These are phyloP conservation scores for Drosophila cognata DNA, from an alignment of 2,888 invertebrate genomes.

Conservation along the genomic window DNA sequence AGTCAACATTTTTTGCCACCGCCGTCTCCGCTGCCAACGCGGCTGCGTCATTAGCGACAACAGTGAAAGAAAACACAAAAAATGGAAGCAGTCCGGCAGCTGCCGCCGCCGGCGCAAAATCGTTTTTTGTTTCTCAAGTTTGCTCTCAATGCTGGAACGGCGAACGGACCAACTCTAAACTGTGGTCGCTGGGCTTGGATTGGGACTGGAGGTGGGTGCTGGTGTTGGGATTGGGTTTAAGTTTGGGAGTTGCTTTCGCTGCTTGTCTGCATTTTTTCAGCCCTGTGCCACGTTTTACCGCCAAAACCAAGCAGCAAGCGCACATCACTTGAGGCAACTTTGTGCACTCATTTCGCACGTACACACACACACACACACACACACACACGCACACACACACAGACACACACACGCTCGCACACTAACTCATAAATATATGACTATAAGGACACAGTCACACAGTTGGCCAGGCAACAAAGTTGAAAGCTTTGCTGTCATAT, in stretches of 20 bases:
- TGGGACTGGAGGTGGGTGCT: background rate
- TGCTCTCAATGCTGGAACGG: constrained; percentile 27
- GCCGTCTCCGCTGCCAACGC: constrained; percentile 12
- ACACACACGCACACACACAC: constrained; percentile 59
- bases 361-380: constrained; percentile 39
- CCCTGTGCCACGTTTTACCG: constrained; percentile 21
- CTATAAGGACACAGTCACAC: background rate
- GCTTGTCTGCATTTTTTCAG: background rate
- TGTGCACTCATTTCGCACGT: constrained; percentile 77
- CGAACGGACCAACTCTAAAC: background rate
- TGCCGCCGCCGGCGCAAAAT: constrained; percentile 67
- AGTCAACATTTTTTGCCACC: constrained; percentile 65
- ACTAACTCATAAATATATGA: constrained; percentile 11
- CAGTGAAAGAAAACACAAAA: constrained; percentile 15
- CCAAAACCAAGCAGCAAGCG: constrained; percentile 39
- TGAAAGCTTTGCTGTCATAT: constrained; percentile 18
- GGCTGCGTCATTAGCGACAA: constrained; percentile 68
- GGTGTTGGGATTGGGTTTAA: background rate
- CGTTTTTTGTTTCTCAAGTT: constrained; percentile 72
- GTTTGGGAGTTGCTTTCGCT: background rate
- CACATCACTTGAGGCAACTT: constrained; percentile 65
- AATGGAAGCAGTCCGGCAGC: constrained; percentile 35
- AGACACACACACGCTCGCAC: constrained; percentile 24
- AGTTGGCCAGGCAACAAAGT: constrained; percentile 14
- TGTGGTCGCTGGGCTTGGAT: background rate